A percentile compares a stretch with the other conserved stretches of the same genome.
Evolutionary conservation across 64 coral and sea anemone genomes (phyloP).

Genomic region (Pocillopora verrucosa): DNA sequence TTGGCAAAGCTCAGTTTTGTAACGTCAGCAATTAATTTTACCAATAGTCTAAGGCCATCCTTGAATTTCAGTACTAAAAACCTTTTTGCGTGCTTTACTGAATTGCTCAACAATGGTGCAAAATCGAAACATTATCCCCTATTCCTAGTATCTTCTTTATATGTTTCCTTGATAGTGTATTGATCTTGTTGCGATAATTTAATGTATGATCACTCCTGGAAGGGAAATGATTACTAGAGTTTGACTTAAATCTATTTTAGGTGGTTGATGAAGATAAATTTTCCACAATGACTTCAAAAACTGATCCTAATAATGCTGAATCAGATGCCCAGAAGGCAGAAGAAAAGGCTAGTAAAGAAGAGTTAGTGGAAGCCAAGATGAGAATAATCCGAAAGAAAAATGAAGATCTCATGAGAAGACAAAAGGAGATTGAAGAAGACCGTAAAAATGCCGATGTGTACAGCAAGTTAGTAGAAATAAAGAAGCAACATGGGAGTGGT

Average conservation of each 20-base stretch:
- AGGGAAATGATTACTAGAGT: background rate
- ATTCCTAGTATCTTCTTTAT: too few species aligned
- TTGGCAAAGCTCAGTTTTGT: too few species aligned
- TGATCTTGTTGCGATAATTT: too few species aligned
- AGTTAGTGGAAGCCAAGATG: conserved; percentile 80
- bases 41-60: too few species aligned
- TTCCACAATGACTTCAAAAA: conserved; percentile 4
- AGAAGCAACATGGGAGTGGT: conserved; percentile 13
- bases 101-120: too few species aligned
- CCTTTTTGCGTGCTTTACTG: too few species aligned
- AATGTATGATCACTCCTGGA: too few species aligned
- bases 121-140: too few species aligned
- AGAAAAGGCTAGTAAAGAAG: conserved; percentile 77
- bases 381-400: conserved; percentile 79
- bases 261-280: background rate
- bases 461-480: conserved; percentile 47
- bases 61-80: too few species aligned
- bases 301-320: background rate
- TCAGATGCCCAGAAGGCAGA: background rate
- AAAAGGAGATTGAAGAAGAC: conserved; percentile 92
- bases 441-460: conserved; percentile 64
- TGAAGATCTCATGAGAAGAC: conserved; percentile 79
- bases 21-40: too few species aligned
- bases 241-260: background rate
- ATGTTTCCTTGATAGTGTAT: too few species aligned